Evolutionary conservation across 2,888 invertebrate genomes (phyloP), one percentile per base, ranked within the genome.

Genomic region (Orthosia cruda): DNA sequence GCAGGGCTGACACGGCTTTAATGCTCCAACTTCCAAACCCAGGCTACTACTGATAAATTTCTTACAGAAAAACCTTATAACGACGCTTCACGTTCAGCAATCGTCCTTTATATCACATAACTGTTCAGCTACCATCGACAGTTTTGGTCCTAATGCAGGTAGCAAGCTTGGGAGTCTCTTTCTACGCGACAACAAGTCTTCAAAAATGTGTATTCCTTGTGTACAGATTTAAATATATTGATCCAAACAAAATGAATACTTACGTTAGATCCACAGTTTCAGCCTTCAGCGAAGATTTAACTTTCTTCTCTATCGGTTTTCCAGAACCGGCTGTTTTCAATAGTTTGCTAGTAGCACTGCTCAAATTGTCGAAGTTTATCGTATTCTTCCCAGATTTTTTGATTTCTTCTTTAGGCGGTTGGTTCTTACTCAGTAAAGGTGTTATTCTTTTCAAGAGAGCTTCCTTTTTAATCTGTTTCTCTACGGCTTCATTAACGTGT

Each of bases 191-290:
- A 9, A 40, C 40, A 9, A 40, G 40, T 40, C 40, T 40, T 9
- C 9, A 40, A 40, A 9, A 0, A 40, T 40, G 40, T 40, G 40
- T 40, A 9, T 16, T 40, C 9, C 9, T 9, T 40, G 9, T 40
- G 9, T 40, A 9, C 9, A 23, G 7, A 16, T 55, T 55, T 4
- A 26, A 50, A 32, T 7, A 49, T 16, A 13, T n/a, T n/a, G 15
- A 7, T 50, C 15, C 45, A 50, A 18, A 18, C 20, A 23, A 45
- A 20, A 32, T 47, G 4, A 58, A 59, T 64, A 84, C 80, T 61
- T 79, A 79, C 80, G 86, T 84, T 47, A 86, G 82, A 62, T 88
- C 87, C 15, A 86, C 76, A 59, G 79, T 73, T 13, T 55, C 64
- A 16, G 66, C 0, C 23, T 66, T 74, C 32, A n/a, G 16, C 47